phyloP scores from a whole-genome alignment of 2,888 invertebrate genomes.

The Drosophila acutilabella region DNA sequence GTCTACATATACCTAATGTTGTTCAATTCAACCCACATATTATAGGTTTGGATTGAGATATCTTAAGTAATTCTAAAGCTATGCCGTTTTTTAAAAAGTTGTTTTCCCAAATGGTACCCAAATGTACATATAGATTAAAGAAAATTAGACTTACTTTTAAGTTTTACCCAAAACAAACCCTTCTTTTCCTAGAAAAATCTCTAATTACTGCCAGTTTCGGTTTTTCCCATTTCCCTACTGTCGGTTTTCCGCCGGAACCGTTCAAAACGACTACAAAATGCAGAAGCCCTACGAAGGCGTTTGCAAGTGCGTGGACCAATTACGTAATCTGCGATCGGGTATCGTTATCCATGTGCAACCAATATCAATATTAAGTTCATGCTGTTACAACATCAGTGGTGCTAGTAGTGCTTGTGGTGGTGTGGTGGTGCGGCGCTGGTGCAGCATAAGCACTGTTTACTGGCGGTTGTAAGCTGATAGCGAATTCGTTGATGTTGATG shows the following conservation, averaged over 20 bases:
- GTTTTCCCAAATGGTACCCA: too few species aligned
- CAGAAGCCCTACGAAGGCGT: constrained; percentile 41
- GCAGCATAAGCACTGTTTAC: background rate
- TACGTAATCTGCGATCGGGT: constrained; percentile 41
- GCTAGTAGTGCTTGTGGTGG: constrained; percentile 1
- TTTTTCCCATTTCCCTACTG: background rate
- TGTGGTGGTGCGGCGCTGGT: background rate
- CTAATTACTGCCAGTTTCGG: background rate
- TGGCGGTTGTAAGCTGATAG: constrained; percentile 56
- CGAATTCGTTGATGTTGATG: constrained; percentile 4
- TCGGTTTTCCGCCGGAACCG: constrained; percentile 34
- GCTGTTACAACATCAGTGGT: constrained; percentile 65
- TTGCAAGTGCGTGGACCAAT: constrained; percentile 55
- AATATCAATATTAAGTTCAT: constrained; percentile 76
- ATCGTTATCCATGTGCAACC: constrained; percentile 47
- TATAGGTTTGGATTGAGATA: too few species aligned
- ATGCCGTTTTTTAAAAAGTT: too few species aligned
- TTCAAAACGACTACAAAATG: constrained; percentile 13
- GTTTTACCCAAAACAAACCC: too few species aligned
- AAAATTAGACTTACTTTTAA: too few species aligned
- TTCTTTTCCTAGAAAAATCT: background rate
- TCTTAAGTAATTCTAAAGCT: too few species aligned
- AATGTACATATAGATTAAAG: too few species aligned
- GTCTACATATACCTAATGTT: too few species aligned
- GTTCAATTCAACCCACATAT: too few species aligned